Evolutionary conservation across 2,888 invertebrate species (phyloP).

Genomic region (Tenodera sinensis): DNA sequence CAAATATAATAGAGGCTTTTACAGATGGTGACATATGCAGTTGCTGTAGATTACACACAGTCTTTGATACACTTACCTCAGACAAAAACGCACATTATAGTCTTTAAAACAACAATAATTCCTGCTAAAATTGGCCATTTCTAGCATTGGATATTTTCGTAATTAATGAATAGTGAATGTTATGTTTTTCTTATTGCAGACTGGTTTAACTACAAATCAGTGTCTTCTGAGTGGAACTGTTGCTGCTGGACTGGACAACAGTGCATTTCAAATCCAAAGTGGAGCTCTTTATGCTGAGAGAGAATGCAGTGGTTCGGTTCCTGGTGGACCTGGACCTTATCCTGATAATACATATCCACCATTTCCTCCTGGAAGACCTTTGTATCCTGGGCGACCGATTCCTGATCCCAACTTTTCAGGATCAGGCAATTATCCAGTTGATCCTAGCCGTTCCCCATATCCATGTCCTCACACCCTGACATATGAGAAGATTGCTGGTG

Average conservation of each 20-base stretch:
- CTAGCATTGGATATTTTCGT: too few relatives aligned
- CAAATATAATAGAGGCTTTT: too few relatives aligned
- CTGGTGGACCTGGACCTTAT: not conserved
- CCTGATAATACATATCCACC: constrained; percentile 19
- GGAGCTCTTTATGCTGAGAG: constrained; percentile 43
- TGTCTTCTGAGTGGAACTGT: constrained; percentile 45
- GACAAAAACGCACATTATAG: too few relatives aligned
- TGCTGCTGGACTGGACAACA: constrained; percentile 40
- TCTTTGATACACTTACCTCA: too few relatives aligned
- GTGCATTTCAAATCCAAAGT: constrained; percentile 40
- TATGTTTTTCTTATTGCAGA: constrained; percentile 26
- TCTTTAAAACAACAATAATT: too few relatives aligned
- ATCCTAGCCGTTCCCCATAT: constrained; percentile 31
- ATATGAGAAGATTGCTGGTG: constrained; percentile 43
- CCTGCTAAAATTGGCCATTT: too few relatives aligned
- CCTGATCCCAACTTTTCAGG: not conserved
- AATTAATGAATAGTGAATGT: not conserved
- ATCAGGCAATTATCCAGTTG: constrained; percentile 8
- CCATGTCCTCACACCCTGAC: constrained; percentile 40
- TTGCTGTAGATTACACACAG: too few relatives aligned
- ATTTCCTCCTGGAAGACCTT: not conserved
- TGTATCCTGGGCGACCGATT: not conserved
- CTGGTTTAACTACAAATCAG: constrained; percentile 36
- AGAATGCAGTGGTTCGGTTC: constrained; percentile 35
- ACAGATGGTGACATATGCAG: too few relatives aligned